Evolutionary conservation across 1,140 invertebrate species (phyloP), one percentile per base, ranked within the genome.

Genomic region (Globodera ellingtonae): DNA sequence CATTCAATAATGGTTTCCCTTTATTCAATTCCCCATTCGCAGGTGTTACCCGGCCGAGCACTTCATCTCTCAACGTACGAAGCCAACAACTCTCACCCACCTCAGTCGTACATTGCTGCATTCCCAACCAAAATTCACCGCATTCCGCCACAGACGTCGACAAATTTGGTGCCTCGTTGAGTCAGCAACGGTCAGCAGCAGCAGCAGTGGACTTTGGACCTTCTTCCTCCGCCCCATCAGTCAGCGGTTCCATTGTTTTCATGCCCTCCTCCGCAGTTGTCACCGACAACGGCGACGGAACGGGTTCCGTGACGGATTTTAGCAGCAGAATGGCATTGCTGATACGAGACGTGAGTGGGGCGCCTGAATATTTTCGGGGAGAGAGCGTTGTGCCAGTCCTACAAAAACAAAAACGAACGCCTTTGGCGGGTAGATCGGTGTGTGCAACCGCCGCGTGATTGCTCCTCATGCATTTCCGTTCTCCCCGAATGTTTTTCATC

Each of bases 311-410:
- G n/a, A 47, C 24, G 13, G 67, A 70, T 3, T 70, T 44, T 6
- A 47, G 67, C 35, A 70, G 67, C 67, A 24, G 46, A 70, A 70
- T 47, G 67, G 67, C 67, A 44, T 15, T 70, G 67, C 67, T 70
- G n/a, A 70, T 70, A n/a, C 24, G 67, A 15, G 67, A 70, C 67
- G 67, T 70, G 24, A 47, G 67, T 70, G 24, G 24, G 35, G n/a
- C 5, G 10, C 35, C 6, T 70, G 21, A 15, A 7, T 62, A 52
- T 52, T 52, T 6, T 52, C 9, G 4, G 52, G 52, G 52, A 15
- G 9, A 62, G 18, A 62, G 56, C 56, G 56, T 18, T 62, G 56
- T 62, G 56, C 18, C 56, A 18, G 56, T 62, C 52, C 56, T 15
- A n/a, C 10, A 62, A 62, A 13, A 62, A 1, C 21, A 70, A 70